These are phyloP conservation scores for Gobionotothen gibberifrons DNA, from an alignment of 2,797 vertebrate genomes.

Conservation along the genomic window DNA sequence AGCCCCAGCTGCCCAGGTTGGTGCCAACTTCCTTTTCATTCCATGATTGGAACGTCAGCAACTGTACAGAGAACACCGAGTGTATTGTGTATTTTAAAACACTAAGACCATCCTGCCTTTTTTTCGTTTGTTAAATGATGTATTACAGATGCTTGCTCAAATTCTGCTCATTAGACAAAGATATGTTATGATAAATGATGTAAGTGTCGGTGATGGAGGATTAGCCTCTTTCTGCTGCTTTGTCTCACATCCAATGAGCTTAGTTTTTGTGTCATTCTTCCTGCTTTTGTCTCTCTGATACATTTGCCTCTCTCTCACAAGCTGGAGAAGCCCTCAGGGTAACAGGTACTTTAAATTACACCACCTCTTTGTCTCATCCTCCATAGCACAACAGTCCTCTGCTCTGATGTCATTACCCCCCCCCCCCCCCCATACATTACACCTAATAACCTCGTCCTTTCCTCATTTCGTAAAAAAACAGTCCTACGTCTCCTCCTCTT, in stretches of 20 bases:
- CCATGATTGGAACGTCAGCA: slow-evolving; percentile 38
- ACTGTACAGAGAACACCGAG: slow-evolving; percentile 36
- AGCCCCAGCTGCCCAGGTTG: slow-evolving; percentile 78
- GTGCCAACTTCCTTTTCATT: slow-evolving; percentile 55
- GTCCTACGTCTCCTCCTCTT: slow-evolving; percentile 38
- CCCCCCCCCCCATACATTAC: slow-evolving; percentile 82
- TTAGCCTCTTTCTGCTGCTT: slow-evolving; percentile 46
- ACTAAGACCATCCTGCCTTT: slow-evolving; percentile 4
- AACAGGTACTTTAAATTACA: slow-evolving; percentile 95
- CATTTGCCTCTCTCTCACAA: slow-evolving; percentile 93
- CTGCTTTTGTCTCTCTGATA: slow-evolving; percentile 78
- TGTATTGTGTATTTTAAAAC: background rate
- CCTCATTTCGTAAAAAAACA: slow-evolving; percentile 74
- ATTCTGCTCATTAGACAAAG: slow-evolving; percentile 8
- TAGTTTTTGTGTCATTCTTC: slow-evolving; percentile 70
- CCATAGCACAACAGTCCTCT: slow-evolving; percentile 77
- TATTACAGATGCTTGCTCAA: slow-evolving; percentile 11
- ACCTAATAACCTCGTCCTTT: slow-evolving; percentile 57
- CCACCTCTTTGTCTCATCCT: slow-evolving; percentile 84
- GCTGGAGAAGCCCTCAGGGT: slow-evolving; percentile 99
- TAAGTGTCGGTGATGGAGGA: background rate
- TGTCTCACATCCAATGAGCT: slow-evolving; percentile 47
- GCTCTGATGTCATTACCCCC: slow-evolving; percentile 83
- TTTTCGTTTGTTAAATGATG: background rate
- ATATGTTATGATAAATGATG: background rate